phyloP scores from a whole-genome alignment of 92 coral and sea anemone genomes.

The Bergia puertoricense region DNA sequence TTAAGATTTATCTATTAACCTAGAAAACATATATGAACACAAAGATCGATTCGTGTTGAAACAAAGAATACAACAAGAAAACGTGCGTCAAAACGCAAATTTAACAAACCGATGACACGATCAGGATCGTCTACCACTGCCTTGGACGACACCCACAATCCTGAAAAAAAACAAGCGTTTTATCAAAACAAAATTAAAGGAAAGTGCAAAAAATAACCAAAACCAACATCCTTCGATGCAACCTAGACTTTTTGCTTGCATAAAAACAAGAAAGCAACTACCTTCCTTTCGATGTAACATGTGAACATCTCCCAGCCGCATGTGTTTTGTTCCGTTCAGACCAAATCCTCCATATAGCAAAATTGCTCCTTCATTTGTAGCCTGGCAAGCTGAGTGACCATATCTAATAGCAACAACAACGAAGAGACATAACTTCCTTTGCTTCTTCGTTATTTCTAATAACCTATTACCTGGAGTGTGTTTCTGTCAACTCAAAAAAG shows the following conservation, averaged over 20 bases:
- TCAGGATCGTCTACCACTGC: constrained; percentile 33
- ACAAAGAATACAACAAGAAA: background rate
- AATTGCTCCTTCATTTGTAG: constrained; percentile 44
- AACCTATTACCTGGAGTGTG: too few species aligned
- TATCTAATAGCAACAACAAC: constrained; percentile 43
- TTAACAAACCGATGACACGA: constrained; percentile 6
- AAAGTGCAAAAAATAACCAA: background rate
- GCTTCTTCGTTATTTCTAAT: too few species aligned
- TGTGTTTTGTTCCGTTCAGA: constrained; percentile 62
- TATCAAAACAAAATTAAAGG: background rate
- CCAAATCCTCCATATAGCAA: constrained; percentile 83
- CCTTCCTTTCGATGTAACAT: constrained; percentile 47
- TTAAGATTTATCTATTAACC: too few species aligned
- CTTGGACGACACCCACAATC: constrained; percentile 2
- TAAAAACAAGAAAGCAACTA: background rate
- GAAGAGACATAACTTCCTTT: background rate
- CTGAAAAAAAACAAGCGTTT: constrained; percentile 6
- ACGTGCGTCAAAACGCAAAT: background rate
- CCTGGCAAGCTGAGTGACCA: constrained; percentile 71
- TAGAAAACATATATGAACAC: background rate
- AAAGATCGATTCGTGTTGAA: background rate
- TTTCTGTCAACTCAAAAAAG: too few species aligned
- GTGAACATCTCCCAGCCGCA: constrained; percentile 65
- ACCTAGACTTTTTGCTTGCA: background rate
- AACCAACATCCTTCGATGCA: background rate